Base-by-base conservation (phyloP, 2,888 invertebrate genomes). In the Poecilobothrus nobilitatus region DNA sequence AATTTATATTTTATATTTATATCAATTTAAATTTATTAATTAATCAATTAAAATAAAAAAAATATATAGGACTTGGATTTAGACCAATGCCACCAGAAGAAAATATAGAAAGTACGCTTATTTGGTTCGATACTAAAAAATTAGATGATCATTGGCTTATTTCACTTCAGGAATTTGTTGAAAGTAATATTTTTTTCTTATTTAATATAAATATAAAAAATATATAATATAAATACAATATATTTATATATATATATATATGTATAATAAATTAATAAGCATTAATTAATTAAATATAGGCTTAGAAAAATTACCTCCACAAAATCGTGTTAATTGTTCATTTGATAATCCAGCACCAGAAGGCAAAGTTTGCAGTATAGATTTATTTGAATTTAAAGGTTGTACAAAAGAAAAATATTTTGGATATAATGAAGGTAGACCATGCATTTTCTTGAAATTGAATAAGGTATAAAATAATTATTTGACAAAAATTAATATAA, bases 361-460 rank as follows among this genome's bases (percentile, higher is more conserved):
- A 66, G 88, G 90, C 74, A 90, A 91, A 82, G 92, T 92, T 63
- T 97, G 97, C 82, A 87, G 90, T 74, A 91, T 96, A 73, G 87
- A 91, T 66, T 83, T 91, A 67, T 83, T 86, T 68, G 83, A 85
- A 69, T 92, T 93, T 84, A 85, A 86, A 66, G 89, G 90, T 66
- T 97, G 97, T 83, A 88, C 89, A 71, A 84, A 87, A 70, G 85
- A 86, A 44, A 88, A 91, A 74, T 87, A 91, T 76, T 99, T 91
- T 83, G 96, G 95, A 78, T 98, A 91, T 83, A 88, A 89, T 73
- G 86, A 87, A 74, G 92, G 91, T 70, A 90, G 90, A 69, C 98
- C 98, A 20, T 99, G 99, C 82, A 91, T 99, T 80, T 91, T 97
- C 84, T 87, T 99, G 74, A 98, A 98, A 82, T 85, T 99, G 75